These are phyloP conservation scores for Telenomus remus DNA, from an alignment of 1,140 invertebrate genomes.

Conservation along the genomic window DNA sequence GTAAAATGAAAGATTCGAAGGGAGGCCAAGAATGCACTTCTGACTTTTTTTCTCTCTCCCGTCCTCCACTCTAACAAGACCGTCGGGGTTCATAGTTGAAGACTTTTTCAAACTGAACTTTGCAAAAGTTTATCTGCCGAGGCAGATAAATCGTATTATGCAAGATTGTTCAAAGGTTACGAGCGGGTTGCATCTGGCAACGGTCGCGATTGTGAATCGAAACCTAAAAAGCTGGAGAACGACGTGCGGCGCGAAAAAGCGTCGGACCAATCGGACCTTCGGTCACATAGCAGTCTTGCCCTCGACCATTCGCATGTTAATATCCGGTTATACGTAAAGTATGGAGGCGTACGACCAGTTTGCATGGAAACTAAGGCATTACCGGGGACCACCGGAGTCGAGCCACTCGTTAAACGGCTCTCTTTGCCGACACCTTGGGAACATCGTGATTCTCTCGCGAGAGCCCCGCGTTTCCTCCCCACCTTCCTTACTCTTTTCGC, in stretches of 20 bases:
- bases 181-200: too few relatives aligned
- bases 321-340: constrained; percentile 74
- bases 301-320: constrained; percentile 73
- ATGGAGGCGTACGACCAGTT: constrained; percentile 72
- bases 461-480: constrained; percentile 43
- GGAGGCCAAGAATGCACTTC: constrained; percentile 15
- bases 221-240: constrained; percentile 27
- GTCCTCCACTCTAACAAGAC: background rate
- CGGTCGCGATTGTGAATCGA: constrained; percentile 22
- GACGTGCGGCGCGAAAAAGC: constrained; percentile 44
- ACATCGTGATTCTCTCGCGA: constrained; percentile 59
- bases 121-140: too few relatives aligned
- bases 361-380: constrained; percentile 75
- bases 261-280: constrained; percentile 43
- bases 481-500: constrained; percentile 49
- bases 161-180: too few relatives aligned
- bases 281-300: constrained; percentile 59
- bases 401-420: constrained; percentile 71
- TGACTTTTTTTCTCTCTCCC: background rate
- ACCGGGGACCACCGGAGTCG: constrained; percentile 72
- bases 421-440: constrained; percentile 70
- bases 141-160: too few relatives aligned
- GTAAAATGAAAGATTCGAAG: constrained; percentile 28
- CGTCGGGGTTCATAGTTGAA: background rate
- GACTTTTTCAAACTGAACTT: too few relatives aligned